These are phyloP conservation scores for Phocoena phocoena DNA, from an alignment of 2,113 vertebrate genomes.

Conservation along the genomic window DNA sequence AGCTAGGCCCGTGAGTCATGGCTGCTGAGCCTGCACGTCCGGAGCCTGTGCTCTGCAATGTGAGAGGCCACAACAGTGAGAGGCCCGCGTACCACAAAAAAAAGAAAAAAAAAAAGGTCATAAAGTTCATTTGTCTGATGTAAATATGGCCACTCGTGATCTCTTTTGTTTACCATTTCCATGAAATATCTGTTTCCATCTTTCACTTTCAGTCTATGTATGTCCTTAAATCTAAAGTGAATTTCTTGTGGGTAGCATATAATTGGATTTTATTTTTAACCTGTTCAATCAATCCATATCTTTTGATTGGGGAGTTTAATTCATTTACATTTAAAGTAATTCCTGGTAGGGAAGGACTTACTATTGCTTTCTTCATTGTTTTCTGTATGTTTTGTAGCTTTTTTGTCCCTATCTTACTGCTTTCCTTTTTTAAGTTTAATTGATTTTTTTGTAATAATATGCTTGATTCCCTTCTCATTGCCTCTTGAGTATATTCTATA, in stretches of 20 bases:
- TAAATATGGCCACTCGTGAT: neutral
- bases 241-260: neutral
- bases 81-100: too few species aligned
- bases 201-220: neutral
- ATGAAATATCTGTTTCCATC: neutral
- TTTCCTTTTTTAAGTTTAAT: neutral
- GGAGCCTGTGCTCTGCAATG: too few species aligned
- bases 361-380: neutral
- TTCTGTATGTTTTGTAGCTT: neutral
- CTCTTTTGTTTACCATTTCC: neutral
- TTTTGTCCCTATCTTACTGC: neutral
- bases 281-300: neutral
- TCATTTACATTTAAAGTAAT: neutral
- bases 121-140: neutral
- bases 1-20: too few species aligned
- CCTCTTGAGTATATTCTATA: neutral
- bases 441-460: neutral
- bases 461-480: neutral
- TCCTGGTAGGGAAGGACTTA: neutral
- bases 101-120: too few species aligned
- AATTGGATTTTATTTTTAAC: neutral
- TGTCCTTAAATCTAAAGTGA: neutral
- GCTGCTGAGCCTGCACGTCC: too few species aligned
- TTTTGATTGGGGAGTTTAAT: neutral
- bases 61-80: too few species aligned